Evolutionary conservation across 1,140 invertebrate genomes (phyloP).

Genomic region (Medauroidea extradentata): DNA sequence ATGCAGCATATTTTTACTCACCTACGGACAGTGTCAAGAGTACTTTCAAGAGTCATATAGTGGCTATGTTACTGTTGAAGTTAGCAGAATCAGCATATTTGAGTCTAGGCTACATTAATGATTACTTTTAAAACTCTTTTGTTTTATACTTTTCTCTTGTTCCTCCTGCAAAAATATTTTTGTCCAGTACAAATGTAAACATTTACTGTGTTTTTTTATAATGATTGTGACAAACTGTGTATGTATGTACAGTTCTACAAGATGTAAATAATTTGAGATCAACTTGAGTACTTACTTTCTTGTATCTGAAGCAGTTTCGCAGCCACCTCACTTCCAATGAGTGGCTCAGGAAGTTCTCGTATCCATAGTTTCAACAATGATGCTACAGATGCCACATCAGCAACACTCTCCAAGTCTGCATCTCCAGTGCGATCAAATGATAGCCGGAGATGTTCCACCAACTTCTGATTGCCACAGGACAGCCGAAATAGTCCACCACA

Average conservation of each 20-base stretch:
- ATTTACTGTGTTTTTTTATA: too few relatives aligned
- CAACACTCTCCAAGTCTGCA: constrained; percentile 45
- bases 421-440: constrained; percentile 47
- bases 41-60: too few relatives aligned
- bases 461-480: constrained; percentile 40
- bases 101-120: too few relatives aligned
- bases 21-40: too few relatives aligned
- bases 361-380: constrained; percentile 48
- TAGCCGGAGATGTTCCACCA: constrained; percentile 43
- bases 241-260: background rate
- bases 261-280: background rate
- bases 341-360: constrained; percentile 47
- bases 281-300: constrained; percentile 2
- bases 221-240: too few relatives aligned
- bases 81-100: too few relatives aligned
- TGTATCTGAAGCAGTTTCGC: constrained; percentile 31
- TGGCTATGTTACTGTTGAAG: too few relatives aligned
- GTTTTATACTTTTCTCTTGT: too few relatives aligned
- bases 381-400: constrained; percentile 45
- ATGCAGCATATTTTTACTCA: too few relatives aligned
- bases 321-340: constrained; percentile 41
- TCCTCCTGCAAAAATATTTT: too few relatives aligned
- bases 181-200: too few relatives aligned
- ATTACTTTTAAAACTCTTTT: too few relatives aligned
- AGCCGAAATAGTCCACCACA: constrained; percentile 43